Evolutionary conservation across 2,888 invertebrate species (phyloP).

Genomic region (Sycophila texana): DNA sequence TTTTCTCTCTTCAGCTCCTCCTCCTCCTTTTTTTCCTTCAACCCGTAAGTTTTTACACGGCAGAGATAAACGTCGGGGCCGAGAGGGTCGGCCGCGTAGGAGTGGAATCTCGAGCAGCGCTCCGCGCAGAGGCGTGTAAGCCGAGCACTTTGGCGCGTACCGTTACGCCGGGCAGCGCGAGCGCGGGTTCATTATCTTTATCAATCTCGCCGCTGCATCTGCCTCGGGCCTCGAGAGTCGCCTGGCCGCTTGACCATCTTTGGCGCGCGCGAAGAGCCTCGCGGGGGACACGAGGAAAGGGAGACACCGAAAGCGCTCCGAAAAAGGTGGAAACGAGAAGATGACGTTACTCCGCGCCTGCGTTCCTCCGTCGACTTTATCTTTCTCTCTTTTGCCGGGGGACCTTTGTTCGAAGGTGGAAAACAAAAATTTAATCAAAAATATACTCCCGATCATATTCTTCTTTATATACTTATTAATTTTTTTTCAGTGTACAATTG

Average conservation of each 20-base stretch:
- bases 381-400: constrained; percentile 8
- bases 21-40: too few species aligned
- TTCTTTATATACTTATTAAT: too few species aligned
- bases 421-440: too few species aligned
- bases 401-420: too few species aligned
- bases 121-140: constrained; percentile 7
- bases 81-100: constrained; percentile 3
- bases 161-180: constrained; percentile 59
- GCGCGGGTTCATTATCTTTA: constrained; percentile 67
- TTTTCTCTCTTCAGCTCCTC: too few species aligned
- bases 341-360: constrained; percentile 34
- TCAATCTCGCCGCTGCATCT: constrained; percentile 60
- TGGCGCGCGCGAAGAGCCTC: constrained; percentile 60
- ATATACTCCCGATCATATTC: too few species aligned
- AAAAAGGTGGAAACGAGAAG: constrained; percentile 46
- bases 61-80: too few species aligned
- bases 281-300: constrained; percentile 46
- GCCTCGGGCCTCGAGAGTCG: constrained; percentile 50
- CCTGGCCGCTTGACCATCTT: constrained; percentile 66
- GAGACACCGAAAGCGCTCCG: constrained; percentile 4
- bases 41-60: too few species aligned
- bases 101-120: not conserved
- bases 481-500: too few species aligned
- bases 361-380: not conserved
- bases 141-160: constrained; percentile 57